phyloP scores from a whole-genome alignment of 23 tunicate genomes.

The Styela clava region DNA sequence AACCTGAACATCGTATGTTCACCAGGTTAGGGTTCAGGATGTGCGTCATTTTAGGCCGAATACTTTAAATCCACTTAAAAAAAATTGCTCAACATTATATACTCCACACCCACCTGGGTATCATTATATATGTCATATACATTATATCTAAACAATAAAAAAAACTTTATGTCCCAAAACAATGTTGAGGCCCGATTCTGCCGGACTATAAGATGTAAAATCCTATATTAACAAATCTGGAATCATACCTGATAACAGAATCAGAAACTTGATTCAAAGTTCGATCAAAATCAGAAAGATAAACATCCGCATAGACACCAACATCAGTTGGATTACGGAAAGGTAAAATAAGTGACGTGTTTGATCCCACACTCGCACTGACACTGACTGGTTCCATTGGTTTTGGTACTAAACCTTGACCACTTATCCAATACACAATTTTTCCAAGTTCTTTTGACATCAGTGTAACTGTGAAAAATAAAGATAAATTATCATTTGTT shows the following conservation, averaged over 20 bases:
- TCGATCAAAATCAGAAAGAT: constrained; percentile 55
- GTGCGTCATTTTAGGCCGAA: too few species aligned
- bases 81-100: too few species aligned
- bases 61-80: too few species aligned
- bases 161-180: too few species aligned
- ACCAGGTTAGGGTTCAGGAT: too few species aligned
- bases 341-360: constrained; percentile 85
- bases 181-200: too few species aligned
- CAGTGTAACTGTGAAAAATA: constrained; percentile 62
- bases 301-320: constrained; percentile 57
- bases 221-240: too few species aligned
- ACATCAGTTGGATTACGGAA: constrained; percentile 80
- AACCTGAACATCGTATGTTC: too few species aligned
- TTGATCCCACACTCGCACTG: constrained; percentile 71
- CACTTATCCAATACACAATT: constrained; percentile 49
- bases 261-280: constrained; percentile 55
- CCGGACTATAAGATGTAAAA: too few species aligned
- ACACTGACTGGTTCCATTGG: constrained; percentile 91
- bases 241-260: constrained; percentile 63
- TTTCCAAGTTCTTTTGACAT: constrained; percentile 81
- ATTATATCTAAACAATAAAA: too few species aligned
- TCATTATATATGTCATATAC: too few species aligned
- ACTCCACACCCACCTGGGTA: too few species aligned
- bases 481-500: background rate
- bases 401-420: constrained; percentile 70